Evolutionary conservation across 2,797 vertebrate genomes (phyloP), one percentile per base, ranked within the genome.

Genomic region (Xenopus petersii): DNA sequence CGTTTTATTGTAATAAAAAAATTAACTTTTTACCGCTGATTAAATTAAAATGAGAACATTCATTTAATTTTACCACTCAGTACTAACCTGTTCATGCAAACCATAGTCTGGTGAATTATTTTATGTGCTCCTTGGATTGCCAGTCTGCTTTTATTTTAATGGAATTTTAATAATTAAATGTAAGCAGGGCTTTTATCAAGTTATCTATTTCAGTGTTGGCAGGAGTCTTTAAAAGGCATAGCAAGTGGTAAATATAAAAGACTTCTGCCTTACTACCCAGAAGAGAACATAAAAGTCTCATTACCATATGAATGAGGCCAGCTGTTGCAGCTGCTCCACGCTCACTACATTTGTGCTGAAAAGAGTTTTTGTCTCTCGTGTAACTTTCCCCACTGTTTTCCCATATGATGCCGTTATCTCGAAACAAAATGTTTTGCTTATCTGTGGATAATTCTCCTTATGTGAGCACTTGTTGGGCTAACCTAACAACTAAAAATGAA

Each of bases 231-330:
- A 60, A 78, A 74, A 60, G 15, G 17, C 48, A 5, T 30, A 69
- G 42, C 42, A 64, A 73, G 60, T 69, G 48, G 61, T 69, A 78
- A 51, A 59, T 73, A 79, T 60, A 70, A 78, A 70, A 79, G 42
- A 68, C 56, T 58, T 64, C 61, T 74, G 46, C 66, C 61, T 36
- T 70, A 74, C 66, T 51, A 79, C 12, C 49, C 59, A 70, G 67
- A 65, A 70, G 15, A 60, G 61, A 79, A 74, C 54, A 79, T 72
- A 68, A 64, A 72, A 69, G 71, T 70, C 61, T 48, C 61, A 79
- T 79, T 79, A 74, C 42, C 71, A 79, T 79, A 74, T 79, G 71
- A 79, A 79, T 79, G 66, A 70, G 55, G 61, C 76, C 76, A 79
- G 76, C 76, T 79, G 76, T 74, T 79, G 76, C 76, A 74, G 71